phyloP scores from a whole-genome alignment of 1,140 invertebrate genomes.

The Leptonema lineaticorne region DNA sequence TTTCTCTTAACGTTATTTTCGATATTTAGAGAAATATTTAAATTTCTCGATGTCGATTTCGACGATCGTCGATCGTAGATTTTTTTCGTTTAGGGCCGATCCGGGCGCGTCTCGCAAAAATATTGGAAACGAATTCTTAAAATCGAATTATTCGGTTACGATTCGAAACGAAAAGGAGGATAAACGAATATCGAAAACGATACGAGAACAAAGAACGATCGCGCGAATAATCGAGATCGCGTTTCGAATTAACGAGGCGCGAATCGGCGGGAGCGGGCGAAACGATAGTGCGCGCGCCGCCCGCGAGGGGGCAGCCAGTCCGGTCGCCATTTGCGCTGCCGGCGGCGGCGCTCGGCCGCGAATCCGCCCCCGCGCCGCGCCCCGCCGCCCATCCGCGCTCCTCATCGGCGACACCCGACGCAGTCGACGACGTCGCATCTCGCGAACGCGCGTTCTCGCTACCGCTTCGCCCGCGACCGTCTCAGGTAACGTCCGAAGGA shows the following conservation, averaged over 20 bases:
- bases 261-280: not conserved
- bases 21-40: too few species aligned
- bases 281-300: not conserved
- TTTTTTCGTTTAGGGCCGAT: too few species aligned
- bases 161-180: not conserved
- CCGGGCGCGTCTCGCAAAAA: not conserved
- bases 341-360: conserved; percentile 21
- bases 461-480: not conserved
- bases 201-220: too few species aligned
- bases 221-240: too few species aligned
- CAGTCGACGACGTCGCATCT: not conserved
- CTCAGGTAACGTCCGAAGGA: not conserved
- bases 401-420: not conserved
- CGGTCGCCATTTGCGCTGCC: conserved; percentile 27
- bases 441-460: not conserved
- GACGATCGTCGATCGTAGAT: not conserved
- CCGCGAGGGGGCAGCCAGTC: conserved; percentile 20
- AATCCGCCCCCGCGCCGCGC: conserved; percentile 20
- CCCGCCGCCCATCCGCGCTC: not conserved
- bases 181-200: not conserved
- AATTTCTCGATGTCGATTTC: too few species aligned
- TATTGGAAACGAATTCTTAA: not conserved
- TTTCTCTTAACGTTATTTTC: too few species aligned
- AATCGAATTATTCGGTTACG: not conserved
- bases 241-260: too few species aligned